Percentiles rank a stretch among this genome's conserved stretches.
Conservation (phyloP, 35 echinoderm and acorn worm genomes). For the Stichopus chloronotus region DNA sequence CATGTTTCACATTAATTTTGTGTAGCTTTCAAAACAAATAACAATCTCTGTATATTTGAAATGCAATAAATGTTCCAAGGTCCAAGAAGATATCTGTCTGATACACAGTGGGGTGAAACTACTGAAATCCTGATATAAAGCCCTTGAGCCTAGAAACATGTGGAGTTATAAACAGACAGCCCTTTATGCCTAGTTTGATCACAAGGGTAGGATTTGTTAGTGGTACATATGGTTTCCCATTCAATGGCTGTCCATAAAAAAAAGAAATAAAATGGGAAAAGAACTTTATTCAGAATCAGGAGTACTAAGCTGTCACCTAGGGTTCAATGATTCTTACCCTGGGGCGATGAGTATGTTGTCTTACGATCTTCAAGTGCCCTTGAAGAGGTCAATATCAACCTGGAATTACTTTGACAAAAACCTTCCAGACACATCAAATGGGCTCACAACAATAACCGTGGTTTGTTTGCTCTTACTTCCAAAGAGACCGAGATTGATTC, state of each 20-base stretch:
- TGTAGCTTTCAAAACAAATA: too few relatives aligned
- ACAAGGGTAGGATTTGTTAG: constrained; percentile 9
- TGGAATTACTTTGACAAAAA: not conserved
- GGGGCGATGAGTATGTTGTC: not conserved
- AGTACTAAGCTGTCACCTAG: not conserved
- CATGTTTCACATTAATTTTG: too few relatives aligned
- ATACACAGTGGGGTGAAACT: too few relatives aligned
- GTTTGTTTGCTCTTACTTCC: not conserved
- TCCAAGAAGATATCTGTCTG: too few relatives aligned
- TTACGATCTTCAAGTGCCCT: not conserved
- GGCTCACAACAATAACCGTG: not conserved
- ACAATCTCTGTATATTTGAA: too few relatives aligned
- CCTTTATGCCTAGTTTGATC: not conserved
- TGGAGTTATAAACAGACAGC: constrained; percentile 14
- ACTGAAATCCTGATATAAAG: not conserved
- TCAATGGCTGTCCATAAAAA: constrained; percentile 12
- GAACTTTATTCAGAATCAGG: not conserved
- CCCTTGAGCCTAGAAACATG: constrained; percentile 14
- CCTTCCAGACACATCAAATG: not conserved
- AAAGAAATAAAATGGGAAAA: not conserved
- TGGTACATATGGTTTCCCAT: not conserved
- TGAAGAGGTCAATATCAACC: not conserved
- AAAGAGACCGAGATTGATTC: not conserved
- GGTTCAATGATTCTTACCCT: not conserved
- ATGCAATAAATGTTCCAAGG: too few relatives aligned